phyloP scores from a whole-genome alignment of 2,113 vertebrate species.

The Emberiza fucata region DNA sequence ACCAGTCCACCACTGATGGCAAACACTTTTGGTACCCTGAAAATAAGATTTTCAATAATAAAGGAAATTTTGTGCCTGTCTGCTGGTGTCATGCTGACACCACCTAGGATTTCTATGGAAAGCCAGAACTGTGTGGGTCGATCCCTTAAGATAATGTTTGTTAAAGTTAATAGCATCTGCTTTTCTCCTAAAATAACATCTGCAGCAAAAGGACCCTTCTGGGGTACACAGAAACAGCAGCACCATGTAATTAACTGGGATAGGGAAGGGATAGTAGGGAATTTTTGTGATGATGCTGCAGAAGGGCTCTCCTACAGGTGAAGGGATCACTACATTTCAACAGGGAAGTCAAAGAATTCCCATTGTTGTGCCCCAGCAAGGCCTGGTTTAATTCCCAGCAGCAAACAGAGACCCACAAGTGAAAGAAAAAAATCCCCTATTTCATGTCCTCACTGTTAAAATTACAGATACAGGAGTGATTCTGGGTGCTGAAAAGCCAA shows the following conservation, averaged over 20 bases:
- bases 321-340: background rate
- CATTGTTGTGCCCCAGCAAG: background rate
- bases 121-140: background rate
- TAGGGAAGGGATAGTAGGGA: background rate
- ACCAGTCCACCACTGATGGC: background rate
- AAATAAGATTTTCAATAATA: background rate
- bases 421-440: background rate
- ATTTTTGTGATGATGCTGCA: background rate
- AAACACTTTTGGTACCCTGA: background rate
- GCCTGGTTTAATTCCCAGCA: background rate
- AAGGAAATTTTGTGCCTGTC: background rate
- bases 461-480: background rate
- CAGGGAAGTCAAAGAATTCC: background rate
- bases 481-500: background rate
- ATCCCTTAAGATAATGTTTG: background rate
- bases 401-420: background rate
- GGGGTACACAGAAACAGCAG: background rate
- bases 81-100: background rate
- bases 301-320: background rate
- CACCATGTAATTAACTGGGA: background rate
- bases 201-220: background rate
- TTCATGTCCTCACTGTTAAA: background rate
- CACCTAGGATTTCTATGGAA: background rate
- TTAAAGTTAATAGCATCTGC: background rate
- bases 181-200: background rate